Conservation (phyloP, 2,797 vertebrate species). For the Chiloscyllium punctatum region DNA sequence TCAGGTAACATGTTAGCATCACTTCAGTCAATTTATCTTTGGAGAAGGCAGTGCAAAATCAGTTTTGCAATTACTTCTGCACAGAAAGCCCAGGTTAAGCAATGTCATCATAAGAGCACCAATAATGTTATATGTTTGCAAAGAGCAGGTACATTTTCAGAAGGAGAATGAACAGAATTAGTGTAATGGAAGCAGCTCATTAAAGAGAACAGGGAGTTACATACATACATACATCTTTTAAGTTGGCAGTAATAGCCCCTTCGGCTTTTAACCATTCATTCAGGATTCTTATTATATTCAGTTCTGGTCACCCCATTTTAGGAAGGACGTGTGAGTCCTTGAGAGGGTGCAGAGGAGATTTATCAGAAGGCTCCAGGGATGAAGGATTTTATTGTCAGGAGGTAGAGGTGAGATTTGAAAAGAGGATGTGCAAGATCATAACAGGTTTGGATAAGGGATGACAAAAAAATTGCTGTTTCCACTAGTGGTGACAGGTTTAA, state of each 20-base stretch:
- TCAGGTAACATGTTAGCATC: conserved; percentile 25
- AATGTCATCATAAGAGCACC: neutral
- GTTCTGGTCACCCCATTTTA: neutral
- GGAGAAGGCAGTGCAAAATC: conserved; percentile 22
- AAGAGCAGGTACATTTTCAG: neutral
- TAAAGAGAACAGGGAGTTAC: neutral
- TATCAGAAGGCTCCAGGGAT: neutral
- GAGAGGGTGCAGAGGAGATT: neutral
- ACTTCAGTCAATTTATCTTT: neutral
- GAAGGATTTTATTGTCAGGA: neutral
- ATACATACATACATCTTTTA: neutral
- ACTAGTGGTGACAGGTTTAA: too few relatives aligned
- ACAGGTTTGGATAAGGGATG: too few relatives aligned
- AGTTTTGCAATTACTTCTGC: conserved; percentile 12
- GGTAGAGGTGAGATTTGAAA: neutral
- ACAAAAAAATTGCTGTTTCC: too few relatives aligned
- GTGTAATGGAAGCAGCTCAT: neutral
- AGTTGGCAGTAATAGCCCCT: neutral
- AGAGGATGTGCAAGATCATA: neutral
- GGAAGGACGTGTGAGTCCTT: neutral
- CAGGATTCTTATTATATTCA: neutral
- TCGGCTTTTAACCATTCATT: neutral
- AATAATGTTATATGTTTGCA: too few relatives aligned
- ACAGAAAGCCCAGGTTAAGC: neutral
- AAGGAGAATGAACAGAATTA: neutral